These are phyloP conservation scores for Oopsacas minuta DNA, from an alignment of 37 sponge, comb jelly and placozoan genomes.

Conservation along the genomic window DNA sequence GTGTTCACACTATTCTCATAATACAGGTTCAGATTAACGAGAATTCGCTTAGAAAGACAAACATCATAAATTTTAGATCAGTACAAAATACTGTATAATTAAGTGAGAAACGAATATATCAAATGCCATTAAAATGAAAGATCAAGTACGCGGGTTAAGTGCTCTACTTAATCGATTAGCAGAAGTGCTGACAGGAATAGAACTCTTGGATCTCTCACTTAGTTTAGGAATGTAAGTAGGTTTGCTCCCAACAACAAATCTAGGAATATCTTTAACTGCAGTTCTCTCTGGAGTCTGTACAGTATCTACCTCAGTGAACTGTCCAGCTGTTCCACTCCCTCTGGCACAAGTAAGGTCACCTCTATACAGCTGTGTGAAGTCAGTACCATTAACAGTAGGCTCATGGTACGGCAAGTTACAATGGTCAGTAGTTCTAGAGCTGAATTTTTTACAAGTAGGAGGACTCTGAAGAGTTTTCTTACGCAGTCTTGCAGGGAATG, in stretches of 20 bases:
- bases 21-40: no score
- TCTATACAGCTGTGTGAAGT: neutral
- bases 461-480: neutral
- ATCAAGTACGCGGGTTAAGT: neutral
- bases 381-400: neutral
- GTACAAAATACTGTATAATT: no score
- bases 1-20: no score
- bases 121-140: no score
- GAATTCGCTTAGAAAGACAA: no score
- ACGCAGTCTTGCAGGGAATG: neutral
- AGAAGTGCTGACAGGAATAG: neutral
- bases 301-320: slow-evolving; percentile 68
- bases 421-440: neutral
- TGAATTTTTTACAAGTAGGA: neutral
- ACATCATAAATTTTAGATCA: no score
- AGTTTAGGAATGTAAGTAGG: slow-evolving; percentile 17
- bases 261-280: neutral
- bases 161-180: neutral
- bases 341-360: slow-evolving; percentile 52
- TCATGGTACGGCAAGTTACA: neutral
- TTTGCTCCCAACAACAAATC: neutral
- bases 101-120: no score
- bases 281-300: neutral
- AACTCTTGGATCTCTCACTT: neutral
- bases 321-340: slow-evolving; percentile 53